Conservation (phyloP, 2,113 vertebrate species). For the Typhlomys cinereus region DNA sequence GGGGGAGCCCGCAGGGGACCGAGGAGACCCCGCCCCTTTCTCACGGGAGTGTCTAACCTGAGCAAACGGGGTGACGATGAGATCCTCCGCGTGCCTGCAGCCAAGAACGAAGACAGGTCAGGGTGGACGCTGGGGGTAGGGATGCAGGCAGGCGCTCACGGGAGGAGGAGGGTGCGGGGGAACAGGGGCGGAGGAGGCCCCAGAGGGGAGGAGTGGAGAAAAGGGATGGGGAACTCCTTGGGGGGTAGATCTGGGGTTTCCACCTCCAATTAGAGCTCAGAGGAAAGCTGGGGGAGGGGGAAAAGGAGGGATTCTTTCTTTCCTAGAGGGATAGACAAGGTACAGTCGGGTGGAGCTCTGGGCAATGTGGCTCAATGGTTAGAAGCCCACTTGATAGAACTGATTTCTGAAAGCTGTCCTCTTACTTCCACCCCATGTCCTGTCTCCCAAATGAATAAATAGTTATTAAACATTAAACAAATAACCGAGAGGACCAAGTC, state of each 20-base stretch:
- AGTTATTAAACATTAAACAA: too few species aligned
- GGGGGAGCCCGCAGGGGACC: not conserved
- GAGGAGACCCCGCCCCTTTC: not conserved
- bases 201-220: too few species aligned
- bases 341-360: not conserved
- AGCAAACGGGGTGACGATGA: conserved; percentile 96
- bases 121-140: not conserved
- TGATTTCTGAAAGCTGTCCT: too few species aligned
- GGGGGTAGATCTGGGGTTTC: too few species aligned
- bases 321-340: not conserved
- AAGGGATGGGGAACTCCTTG: too few species aligned
- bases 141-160: not conserved
- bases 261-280: too few species aligned
- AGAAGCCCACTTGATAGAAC: too few species aligned
- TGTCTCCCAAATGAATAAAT: too few species aligned
- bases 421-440: too few species aligned
- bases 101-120: conserved; percentile 37
- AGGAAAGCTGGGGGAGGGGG: too few species aligned
- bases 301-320: not conserved
- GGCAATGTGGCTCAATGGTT: not conserved
- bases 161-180: too few species aligned
- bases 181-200: not conserved
- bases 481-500: not conserved
- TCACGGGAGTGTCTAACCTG: conserved; percentile 86
- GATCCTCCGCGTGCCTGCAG: conserved; percentile 92